Conservation (phyloP, 2,888 invertebrate species). For the Melipona beecheii region DNA sequence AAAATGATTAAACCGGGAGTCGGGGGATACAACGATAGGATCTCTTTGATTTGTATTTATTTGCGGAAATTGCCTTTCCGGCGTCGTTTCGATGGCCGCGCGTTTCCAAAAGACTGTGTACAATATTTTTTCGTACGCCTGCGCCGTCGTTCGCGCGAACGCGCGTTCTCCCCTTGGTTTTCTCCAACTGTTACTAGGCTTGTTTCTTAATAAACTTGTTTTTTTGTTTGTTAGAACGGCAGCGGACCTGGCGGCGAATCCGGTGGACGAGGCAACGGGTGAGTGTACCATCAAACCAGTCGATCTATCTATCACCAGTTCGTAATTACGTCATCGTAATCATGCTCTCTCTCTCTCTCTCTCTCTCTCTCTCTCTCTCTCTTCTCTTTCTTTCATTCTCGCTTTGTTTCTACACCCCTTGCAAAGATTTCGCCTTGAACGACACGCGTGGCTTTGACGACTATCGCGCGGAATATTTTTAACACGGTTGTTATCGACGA, state of each 20-base stretch:
- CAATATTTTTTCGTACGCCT: constrained; percentile 75
- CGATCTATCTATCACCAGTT: background rate
- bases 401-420: background rate
- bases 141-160: constrained; percentile 76
- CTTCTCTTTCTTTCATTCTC: too few species aligned
- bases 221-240: constrained; percentile 93
- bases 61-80: background rate
- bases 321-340: background rate
- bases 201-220: constrained; percentile 85
- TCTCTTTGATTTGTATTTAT: background rate
- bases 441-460: background rate
- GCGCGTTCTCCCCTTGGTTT: constrained; percentile 78
- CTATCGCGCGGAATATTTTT: background rate
- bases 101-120: constrained; percentile 73
- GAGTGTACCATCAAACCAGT: constrained; percentile 85
- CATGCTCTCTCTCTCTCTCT: background rate
- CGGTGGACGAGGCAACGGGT: constrained; percentile 93
- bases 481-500: background rate
- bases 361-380: too few species aligned
- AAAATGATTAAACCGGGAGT: background rate
- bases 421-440: background rate
- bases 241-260: constrained; percentile 91
- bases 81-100: constrained; percentile 60
- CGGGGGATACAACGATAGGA: background rate
- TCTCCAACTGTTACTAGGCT: constrained; percentile 80